These are phyloP conservation scores for Huso huso DNA, from an alignment of 2,797 vertebrate species.

Conservation along the genomic window DNA sequence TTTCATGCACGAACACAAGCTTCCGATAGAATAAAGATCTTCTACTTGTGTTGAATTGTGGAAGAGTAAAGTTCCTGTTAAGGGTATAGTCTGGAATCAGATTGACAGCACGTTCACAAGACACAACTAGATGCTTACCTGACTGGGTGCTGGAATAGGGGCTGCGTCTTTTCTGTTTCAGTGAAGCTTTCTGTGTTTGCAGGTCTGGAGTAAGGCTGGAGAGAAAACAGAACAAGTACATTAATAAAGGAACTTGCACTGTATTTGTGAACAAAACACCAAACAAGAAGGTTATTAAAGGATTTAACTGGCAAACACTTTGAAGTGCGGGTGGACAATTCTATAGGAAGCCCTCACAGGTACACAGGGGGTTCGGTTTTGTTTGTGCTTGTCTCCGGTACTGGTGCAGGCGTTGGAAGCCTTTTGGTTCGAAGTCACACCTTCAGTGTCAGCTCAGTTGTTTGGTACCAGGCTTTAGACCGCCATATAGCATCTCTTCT, in stretches of 20 bases:
- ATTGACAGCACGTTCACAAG: too few species aligned
- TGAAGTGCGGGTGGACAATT: too few species aligned
- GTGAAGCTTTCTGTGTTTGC: slow-evolving; percentile 23
- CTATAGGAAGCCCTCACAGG: too few species aligned
- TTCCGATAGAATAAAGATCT: too few species aligned
- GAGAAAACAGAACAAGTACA: slow-evolving; percentile 25
- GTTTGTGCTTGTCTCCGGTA: too few species aligned
- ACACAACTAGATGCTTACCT: slow-evolving; percentile 46
- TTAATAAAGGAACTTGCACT: too few species aligned
- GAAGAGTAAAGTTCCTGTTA: background rate
- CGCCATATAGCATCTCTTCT: background rate
- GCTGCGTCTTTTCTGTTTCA: slow-evolving; percentile 44
- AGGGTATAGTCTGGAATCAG: background rate
- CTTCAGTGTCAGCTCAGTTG: background rate
- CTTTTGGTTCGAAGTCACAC: background rate
- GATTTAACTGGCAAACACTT: too few species aligned
- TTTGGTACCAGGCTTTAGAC: background rate
- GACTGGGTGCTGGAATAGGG: slow-evolving; percentile 66
- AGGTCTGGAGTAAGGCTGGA: slow-evolving; percentile 47
- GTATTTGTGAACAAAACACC: too few species aligned
- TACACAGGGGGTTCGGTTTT: too few species aligned
- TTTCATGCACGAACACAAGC: too few species aligned
- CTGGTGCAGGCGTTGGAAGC: too few species aligned
- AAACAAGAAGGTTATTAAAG: too few species aligned
- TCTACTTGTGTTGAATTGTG: background rate